Conservation (phyloP, 2,888 invertebrate species). For the Pachliopta kotzebuea region DNA sequence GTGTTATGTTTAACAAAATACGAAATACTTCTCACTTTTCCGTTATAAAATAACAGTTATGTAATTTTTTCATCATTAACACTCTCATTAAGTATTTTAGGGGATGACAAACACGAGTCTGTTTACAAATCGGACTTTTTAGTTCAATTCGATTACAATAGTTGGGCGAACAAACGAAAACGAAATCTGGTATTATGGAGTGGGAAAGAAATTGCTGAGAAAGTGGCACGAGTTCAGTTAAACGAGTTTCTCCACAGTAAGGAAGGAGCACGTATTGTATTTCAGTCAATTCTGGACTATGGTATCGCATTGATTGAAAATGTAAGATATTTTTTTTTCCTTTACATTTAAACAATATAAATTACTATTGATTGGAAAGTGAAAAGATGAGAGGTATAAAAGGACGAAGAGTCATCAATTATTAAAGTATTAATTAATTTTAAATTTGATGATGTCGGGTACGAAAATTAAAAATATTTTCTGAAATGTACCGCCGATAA, state of each 20-base stretch:
- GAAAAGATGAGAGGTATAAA: no score
- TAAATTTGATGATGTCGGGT: not conserved
- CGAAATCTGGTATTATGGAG: constrained; percentile 69
- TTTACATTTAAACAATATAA: not conserved
- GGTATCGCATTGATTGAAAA: constrained; percentile 76
- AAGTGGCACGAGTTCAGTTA: constrained; percentile 60
- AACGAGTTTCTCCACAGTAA: constrained; percentile 70
- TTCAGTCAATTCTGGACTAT: constrained; percentile 74
- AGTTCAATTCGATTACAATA: constrained; percentile 51
- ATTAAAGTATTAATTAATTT: not conserved
- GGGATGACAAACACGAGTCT: constrained; percentile 81
- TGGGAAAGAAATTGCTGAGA: constrained; percentile 56
- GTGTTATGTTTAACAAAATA: no score
- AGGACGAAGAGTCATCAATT: not conserved
- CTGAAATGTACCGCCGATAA: constrained; percentile 8
- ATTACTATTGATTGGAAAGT: no score
- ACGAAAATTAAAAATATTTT: not conserved
- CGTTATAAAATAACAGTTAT: no score
- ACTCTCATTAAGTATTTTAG: constrained; percentile 48
- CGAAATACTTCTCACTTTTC: no score
- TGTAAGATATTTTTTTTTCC: constrained; percentile 40
- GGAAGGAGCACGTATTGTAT: constrained; percentile 63
- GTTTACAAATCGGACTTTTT: constrained; percentile 72
- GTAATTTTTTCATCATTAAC: not conserved
- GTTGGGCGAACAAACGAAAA: constrained; percentile 53